These are phyloP conservation scores for Orientallactaga sibirica DNA, from an alignment of 2,797 vertebrate species.

Conservation along the genomic window DNA sequence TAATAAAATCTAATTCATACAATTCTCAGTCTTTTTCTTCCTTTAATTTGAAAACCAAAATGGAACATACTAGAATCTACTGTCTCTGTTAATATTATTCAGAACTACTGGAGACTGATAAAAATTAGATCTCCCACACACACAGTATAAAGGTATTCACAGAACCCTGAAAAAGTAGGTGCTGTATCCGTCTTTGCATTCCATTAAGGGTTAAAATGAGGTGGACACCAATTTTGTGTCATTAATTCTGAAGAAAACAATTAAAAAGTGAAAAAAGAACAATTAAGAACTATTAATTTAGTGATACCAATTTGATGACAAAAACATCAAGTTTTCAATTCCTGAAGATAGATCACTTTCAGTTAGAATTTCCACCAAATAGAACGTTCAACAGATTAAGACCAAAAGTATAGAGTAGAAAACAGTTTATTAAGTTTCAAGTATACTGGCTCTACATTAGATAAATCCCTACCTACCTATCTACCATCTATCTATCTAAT, in stretches of 20 bases:
- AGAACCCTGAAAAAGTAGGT: not conserved
- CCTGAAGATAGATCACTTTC: not conserved
- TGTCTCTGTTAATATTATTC: conserved; percentile 6
- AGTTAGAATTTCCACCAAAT: conserved; percentile 1
- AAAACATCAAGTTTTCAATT: conserved; percentile 33
- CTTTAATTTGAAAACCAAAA: conserved; percentile 31
- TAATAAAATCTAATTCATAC: conserved; percentile 11
- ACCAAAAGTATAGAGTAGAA: not conserved
- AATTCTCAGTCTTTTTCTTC: not conserved
- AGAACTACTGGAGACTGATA: conserved; percentile 21
- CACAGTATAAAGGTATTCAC: not conserved
- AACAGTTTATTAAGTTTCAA: not conserved
- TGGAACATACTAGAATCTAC: not conserved
- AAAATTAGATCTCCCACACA: not conserved
- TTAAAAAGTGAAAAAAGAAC: conserved; percentile 2
- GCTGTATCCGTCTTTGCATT: not conserved
- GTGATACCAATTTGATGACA: not conserved
- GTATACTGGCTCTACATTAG: not conserved
- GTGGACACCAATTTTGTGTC: conserved; percentile 17
- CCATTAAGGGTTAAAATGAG: conserved; percentile 17
- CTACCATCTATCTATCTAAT: too few species aligned
- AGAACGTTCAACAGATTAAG: not conserved
- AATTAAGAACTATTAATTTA: conserved; percentile 33
- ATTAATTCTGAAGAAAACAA: not conserved
- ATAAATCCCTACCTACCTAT: not conserved